These are phyloP conservation scores for Hyposmocoma kahamanoa DNA, from an alignment of 1,140 invertebrate species.

Conservation along the genomic window DNA sequence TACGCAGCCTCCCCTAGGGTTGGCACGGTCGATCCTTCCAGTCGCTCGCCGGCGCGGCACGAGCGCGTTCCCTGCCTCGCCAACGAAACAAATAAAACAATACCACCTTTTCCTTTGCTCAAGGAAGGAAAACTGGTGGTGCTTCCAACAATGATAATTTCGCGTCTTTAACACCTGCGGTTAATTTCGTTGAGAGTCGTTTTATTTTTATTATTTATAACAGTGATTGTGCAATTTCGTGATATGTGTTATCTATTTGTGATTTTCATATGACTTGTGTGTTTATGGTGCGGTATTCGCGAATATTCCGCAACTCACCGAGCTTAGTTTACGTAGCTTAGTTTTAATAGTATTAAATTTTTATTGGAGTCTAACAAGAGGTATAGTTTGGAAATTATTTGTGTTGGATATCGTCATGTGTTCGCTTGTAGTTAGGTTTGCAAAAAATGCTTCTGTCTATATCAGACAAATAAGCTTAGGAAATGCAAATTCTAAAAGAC, in stretches of 20 bases:
- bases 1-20: constrained; percentile 66
- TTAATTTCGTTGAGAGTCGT: constrained; percentile 52
- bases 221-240: constrained; percentile 15
- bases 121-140: constrained; percentile 51
- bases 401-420: constrained; percentile 65
- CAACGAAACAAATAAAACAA: constrained; percentile 32
- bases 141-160: constrained; percentile 29
- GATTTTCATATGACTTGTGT: constrained; percentile 9
- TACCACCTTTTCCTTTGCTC: constrained; percentile 56
- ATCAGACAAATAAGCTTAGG: constrained; percentile 38
- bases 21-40: constrained; percentile 63
- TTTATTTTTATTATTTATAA: constrained; percentile 19
- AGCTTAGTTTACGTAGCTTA: constrained; percentile 56
- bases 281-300: constrained; percentile 19
- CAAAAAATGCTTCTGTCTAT: constrained; percentile 49
- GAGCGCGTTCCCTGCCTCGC: constrained; percentile 41
- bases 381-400: constrained; percentile 51
- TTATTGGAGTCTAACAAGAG: constrained; percentile 38
- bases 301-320: constrained; percentile 23
- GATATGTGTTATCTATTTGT: background rate
- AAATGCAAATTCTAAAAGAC: too few species aligned
- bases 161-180: constrained; percentile 54
- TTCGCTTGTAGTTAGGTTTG: constrained; percentile 56
- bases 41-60: constrained; percentile 60
- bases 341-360: constrained; percentile 37